Conservation (phyloP, 35 echinoderm and acorn worm species). For the Acanthaster planci region DNA sequence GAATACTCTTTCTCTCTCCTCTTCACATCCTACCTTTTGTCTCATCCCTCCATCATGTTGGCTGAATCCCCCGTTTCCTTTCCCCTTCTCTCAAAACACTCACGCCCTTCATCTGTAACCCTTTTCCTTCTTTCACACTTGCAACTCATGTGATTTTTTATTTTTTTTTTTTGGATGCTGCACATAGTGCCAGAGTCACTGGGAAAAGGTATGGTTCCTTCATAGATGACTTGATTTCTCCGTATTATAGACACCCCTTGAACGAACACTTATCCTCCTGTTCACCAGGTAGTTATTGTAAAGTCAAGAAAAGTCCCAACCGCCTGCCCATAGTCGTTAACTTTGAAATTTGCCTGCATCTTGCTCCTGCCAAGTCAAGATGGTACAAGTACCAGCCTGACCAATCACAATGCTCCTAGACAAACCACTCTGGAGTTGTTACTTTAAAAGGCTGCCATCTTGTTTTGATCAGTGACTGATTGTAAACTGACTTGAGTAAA, state of each 20-base stretch:
- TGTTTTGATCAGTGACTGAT: no score
- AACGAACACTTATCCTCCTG: not conserved
- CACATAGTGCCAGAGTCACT: conserved; percentile 95
- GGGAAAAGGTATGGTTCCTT: conserved; percentile 86
- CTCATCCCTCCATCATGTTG: not conserved
- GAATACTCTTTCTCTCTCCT: conserved; percentile 32
- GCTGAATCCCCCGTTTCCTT: not conserved
- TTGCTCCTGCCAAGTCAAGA: conserved; percentile 1
- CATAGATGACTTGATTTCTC: not conserved
- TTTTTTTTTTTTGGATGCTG: conserved; percentile 26
- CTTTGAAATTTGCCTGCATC: not conserved
- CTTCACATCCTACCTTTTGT: conserved; percentile 29
- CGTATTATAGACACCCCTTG: not conserved
- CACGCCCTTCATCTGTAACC: not conserved
- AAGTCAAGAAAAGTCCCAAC: not conserved
- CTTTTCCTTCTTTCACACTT: conserved; percentile 49
- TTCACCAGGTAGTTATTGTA: not conserved
- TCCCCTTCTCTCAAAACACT: conserved; percentile 25
- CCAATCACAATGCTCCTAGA: not conserved
- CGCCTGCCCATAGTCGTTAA: not conserved
- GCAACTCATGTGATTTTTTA: conserved; percentile 32
- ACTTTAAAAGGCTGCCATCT: no score
- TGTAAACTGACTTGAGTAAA: no score
- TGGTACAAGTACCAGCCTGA: not conserved
- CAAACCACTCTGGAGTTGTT: no score